phyloP scores from a whole-genome alignment of 2,888 invertebrate genomes.

The Oscheius sp. region DNA sequence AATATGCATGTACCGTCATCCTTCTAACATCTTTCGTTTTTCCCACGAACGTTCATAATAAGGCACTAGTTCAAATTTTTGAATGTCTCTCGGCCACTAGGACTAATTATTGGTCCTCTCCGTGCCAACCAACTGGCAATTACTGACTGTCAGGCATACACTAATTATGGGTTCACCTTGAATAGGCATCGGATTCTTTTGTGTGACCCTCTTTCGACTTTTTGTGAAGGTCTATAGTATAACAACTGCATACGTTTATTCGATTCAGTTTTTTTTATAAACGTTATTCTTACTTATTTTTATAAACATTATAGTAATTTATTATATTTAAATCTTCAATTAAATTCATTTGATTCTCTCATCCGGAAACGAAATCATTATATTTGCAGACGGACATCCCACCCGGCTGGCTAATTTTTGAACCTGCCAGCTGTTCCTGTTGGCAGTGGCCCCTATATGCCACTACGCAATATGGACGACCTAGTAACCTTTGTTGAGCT shows the following conservation, averaged over 20 bases:
- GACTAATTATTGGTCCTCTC: slow-evolving; percentile 17
- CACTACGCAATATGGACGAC: slow-evolving; percentile 16
- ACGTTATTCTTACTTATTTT: background rate
- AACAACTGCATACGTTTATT: background rate
- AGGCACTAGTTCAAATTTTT: slow-evolving; percentile 15
- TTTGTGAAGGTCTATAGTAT: background rate
- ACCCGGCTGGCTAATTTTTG: slow-evolving; percentile 27
- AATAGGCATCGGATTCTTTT: slow-evolving; percentile 17
- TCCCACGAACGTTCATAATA: slow-evolving; percentile 24
- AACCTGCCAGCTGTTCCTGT: slow-evolving; percentile 26
- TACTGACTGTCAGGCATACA: slow-evolving; percentile 19
- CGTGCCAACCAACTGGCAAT: slow-evolving; percentile 26
- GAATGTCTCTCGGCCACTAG: slow-evolving; percentile 11
- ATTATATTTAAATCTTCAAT: background rate
- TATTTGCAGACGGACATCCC: slow-evolving; percentile 8
- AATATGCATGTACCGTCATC: too few relatives aligned
- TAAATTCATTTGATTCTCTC: background rate
- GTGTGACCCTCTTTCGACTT: background rate
- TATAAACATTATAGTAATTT: background rate
- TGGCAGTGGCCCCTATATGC: slow-evolving; percentile 23
- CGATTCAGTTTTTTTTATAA: background rate
- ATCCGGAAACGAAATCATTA: too few relatives aligned
- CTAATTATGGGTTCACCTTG: slow-evolving; percentile 30
- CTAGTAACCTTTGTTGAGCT: slow-evolving; percentile 9
- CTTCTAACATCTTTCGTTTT: too few relatives aligned